These are phyloP conservation scores for Hyphantria cunea DNA, from an alignment of 1,140 invertebrate species.

Conservation along the genomic window DNA sequence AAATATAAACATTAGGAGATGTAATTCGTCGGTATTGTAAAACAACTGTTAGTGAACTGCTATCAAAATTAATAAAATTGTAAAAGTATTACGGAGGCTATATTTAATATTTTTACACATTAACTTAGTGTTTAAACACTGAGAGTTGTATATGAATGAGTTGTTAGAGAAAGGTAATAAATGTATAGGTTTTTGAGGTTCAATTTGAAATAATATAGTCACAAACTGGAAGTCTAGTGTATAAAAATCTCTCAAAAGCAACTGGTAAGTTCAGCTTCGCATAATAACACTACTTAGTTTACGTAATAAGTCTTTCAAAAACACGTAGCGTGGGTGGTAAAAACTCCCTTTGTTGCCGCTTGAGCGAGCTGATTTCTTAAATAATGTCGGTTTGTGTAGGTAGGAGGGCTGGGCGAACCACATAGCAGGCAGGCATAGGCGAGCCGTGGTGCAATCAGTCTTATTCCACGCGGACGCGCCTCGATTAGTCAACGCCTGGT, in stretches of 20 bases:
- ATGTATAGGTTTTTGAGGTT: too few species aligned
- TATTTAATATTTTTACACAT: too few species aligned
- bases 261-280: conserved; percentile 13
- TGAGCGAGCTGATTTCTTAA: conserved; percentile 76
- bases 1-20: too few species aligned
- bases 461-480: conserved; percentile 78
- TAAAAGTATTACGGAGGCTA: too few species aligned
- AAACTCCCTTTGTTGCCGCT: conserved; percentile 73
- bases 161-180: too few species aligned
- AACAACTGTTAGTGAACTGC: neutral
- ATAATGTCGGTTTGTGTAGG: conserved; percentile 77
- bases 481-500: conserved; percentile 78
- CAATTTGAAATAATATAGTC: too few species aligned
- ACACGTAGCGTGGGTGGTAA: conserved; percentile 59
- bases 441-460: conserved; percentile 73
- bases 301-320: conserved; percentile 47
- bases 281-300: conserved; percentile 30
- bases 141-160: too few species aligned
- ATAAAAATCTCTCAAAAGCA: neutral
- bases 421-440: conserved; percentile 66
- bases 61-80: too few species aligned
- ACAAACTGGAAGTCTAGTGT: too few species aligned
- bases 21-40: too few species aligned
- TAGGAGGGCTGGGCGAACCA: conserved; percentile 59
- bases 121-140: too few species aligned